Percentiles rank a stretch among this genome's conserved stretches.
Evolutionary conservation across 64 coral and sea anemone genomes (phyloP).

Genomic region (Actinia tenebrosa): DNA sequence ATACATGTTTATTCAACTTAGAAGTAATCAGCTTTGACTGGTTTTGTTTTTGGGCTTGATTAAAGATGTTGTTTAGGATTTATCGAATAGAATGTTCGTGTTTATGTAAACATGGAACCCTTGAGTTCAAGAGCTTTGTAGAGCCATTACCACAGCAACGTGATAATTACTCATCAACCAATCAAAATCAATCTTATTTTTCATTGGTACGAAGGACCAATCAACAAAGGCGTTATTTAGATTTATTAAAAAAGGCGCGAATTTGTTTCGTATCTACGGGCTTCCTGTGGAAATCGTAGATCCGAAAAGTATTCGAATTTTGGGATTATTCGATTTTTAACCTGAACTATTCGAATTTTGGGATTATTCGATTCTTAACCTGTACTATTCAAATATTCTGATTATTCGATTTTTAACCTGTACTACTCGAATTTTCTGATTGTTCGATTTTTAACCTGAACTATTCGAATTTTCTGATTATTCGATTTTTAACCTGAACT

Average conservation of each 20-base stretch:
- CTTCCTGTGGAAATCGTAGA: no score
- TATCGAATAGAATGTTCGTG: no score
- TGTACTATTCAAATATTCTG: no score
- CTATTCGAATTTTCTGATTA: no score
- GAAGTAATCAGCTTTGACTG: neutral
- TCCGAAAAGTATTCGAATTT: no score
- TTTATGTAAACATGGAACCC: slow-evolving; percentile 11
- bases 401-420: no score
- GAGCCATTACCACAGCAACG: slow-evolving; percentile 69
- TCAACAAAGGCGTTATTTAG: neutral
- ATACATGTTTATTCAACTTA: slow-evolving; percentile 8
- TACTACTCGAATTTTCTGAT: no score
- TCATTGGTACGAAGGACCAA: slow-evolving; percentile 13
- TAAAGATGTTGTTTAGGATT: neutral
- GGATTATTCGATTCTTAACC: no score
- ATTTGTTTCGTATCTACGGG: neutral
- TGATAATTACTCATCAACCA: slow-evolving; percentile 31
- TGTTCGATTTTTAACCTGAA: no score
- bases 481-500: no score
- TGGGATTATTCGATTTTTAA: no score
- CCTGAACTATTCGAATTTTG: no score
- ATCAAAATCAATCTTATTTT: slow-evolving; percentile 45
- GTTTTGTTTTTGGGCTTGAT: neutral
- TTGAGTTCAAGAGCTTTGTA: neutral
- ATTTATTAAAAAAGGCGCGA: neutral